These are phyloP conservation scores for Diorhabda carinulata DNA, from an alignment of 1,140 invertebrate genomes.

Conservation along the genomic window DNA sequence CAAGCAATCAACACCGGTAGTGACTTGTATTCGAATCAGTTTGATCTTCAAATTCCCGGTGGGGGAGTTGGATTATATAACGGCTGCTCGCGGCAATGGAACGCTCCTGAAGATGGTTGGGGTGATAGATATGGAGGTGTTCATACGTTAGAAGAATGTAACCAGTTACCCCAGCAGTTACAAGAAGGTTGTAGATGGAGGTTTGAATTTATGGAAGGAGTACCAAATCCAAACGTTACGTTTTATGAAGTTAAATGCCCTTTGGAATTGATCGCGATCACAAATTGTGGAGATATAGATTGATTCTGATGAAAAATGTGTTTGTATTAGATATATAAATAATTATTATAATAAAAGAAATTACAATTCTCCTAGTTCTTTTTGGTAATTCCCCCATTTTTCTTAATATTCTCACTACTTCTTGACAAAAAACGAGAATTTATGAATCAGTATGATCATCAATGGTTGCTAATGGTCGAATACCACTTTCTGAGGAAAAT, in stretches of 20 bases:
- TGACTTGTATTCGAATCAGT: slow-evolving; percentile 14
- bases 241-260: slow-evolving; percentile 18
- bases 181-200: slow-evolving; percentile 14
- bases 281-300: slow-evolving; percentile 14
- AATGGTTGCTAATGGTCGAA: too few relatives aligned
- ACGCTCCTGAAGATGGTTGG: slow-evolving; percentile 21
- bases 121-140: slow-evolving; percentile 15
- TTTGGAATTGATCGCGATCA: slow-evolving; percentile 10
- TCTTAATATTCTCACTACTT: too few relatives aligned
- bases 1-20: slow-evolving; percentile 17
- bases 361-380: too few relatives aligned
- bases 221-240: slow-evolving; percentile 8
- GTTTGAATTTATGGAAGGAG: slow-evolving; percentile 14
- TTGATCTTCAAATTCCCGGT: slow-evolving; percentile 20
- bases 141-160: slow-evolving; percentile 3
- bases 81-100: slow-evolving; percentile 16
- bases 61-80: slow-evolving; percentile 15
- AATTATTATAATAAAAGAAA: too few relatives aligned
- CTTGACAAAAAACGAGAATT: too few relatives aligned
- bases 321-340: background rate
- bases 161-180: slow-evolving; percentile 6
- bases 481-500: too few relatives aligned
- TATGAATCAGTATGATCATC: too few relatives aligned
- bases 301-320: background rate
- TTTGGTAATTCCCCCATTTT: too few relatives aligned